These are phyloP conservation scores for Calameuta idolon DNA, from an alignment of 2,888 invertebrate genomes.

Conservation along the genomic window DNA sequence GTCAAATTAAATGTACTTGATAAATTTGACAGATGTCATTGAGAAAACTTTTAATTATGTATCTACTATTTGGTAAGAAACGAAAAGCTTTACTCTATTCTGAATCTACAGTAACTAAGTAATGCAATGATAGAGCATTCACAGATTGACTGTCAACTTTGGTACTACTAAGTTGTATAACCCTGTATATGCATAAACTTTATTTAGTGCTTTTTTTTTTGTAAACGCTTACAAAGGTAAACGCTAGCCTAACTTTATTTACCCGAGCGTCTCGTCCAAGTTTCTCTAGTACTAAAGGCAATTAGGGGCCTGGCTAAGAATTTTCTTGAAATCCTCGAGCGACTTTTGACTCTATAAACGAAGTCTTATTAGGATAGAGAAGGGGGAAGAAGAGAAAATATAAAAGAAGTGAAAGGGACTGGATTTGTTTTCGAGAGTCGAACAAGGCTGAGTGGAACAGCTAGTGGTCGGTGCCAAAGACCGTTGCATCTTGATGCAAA, in stretches of 20 bases:
- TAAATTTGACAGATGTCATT: neutral
- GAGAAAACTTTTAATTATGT: neutral
- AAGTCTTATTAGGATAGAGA: neutral
- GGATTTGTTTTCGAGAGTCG: neutral
- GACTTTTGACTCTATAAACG: neutral
- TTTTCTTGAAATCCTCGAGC: neutral
- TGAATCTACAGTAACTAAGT: neutral
- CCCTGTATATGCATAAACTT: neutral
- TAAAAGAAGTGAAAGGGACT: neutral
- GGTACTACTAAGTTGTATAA: neutral
- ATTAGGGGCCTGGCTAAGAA: neutral
- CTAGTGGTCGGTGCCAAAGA: neutral
- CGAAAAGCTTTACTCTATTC: neutral
- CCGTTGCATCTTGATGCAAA: constrained; percentile 23
- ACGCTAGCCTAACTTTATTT: neutral
- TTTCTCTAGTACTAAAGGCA: neutral
- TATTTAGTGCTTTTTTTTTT: neutral
- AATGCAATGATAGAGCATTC: neutral
- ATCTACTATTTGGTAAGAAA: neutral
- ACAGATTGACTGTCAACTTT: neutral
- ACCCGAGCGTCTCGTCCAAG: neutral
- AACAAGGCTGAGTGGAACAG: neutral
- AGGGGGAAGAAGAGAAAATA: neutral
- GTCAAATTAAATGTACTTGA: neutral
- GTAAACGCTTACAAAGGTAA: neutral